A percentile compares a stretch with the other conserved stretches of the same genome.
Evolutionary conservation across 1,140 invertebrate genomes (phyloP).

Genomic region (Heterodera schachtii): DNA sequence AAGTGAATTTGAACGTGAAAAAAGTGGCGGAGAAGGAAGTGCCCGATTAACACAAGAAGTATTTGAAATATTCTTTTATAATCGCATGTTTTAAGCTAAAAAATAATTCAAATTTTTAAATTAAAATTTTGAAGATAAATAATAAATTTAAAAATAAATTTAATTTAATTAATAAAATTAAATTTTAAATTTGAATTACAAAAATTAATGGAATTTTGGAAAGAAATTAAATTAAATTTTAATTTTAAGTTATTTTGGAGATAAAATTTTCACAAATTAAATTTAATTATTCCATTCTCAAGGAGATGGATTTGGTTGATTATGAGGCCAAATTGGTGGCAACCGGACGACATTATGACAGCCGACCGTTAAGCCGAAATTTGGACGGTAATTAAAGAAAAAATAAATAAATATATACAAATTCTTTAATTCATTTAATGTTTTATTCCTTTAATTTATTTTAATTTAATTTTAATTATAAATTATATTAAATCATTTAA

Average conservation of each 20-base stretch:
- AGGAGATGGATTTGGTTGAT: slow-evolving; percentile 19
- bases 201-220: no score
- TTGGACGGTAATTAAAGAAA: neutral
- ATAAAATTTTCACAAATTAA: slow-evolving; percentile 9
- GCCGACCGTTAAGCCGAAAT: slow-evolving; percentile 6
- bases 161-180: neutral
- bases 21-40: slow-evolving; percentile 8
- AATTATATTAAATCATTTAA: no score
- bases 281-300: no score
- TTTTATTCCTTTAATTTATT: no score
- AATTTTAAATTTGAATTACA: neutral
- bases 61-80: no score
- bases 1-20: neutral
- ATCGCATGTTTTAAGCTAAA: no score
- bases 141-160: neutral
- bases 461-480: no score
- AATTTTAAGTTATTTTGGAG: no score
- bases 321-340: slow-evolving; percentile 50
- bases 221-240: no score
- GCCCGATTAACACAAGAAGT: neutral
- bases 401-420: neutral
- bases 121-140: no score
- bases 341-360: slow-evolving; percentile 47
- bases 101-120: no score
- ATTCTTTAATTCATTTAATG: no score